Base-by-base conservation (phyloP, 2,797 vertebrate species). In the Triplophysa yarkandensis region DNA sequence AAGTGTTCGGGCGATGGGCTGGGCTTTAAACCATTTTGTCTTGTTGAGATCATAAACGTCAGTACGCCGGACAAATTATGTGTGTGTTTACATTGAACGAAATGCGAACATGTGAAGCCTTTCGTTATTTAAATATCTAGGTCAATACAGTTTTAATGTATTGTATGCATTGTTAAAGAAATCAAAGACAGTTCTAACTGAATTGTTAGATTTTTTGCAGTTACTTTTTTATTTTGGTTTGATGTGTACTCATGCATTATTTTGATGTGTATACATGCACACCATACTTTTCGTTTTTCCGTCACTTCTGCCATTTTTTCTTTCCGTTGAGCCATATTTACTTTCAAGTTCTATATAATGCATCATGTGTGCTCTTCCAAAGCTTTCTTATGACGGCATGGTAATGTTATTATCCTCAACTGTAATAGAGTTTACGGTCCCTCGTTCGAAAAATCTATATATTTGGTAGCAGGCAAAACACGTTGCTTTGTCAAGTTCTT, bases 351-450 rank as follows among this genome's bases (percentile, higher is more conserved):
- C 13, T 54, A 60, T 48, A 10, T 30, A 50, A 60, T 60, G 36
- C 52, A 58, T 74, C 34, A n/a, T 63, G n/a, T 55, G 48, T 28
- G 10, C 30, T 52, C 39, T 27, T 65, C 50, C 48, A 19, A 28
- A 23, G 63, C 39, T 60, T 75, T 60, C 65, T 85, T 82, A 85
- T 69, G 81, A 86, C 91, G 86, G 86, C 87, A 90, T 91, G 86
- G 88, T 89, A 89, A 84, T 88, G 89, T 91, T 88, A 90, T 92
- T 92, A 92, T 92, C 90, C 91, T 85, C 85, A 80, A 82, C 88
- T 87, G 87, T 85, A 88, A 92, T 87, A 86, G 84, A 84, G 88
- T 90, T 87, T 90, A 88, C 86, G 88, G 88, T 81, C 85, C 84
- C 86, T 84, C 81, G 73, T 85, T 86, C 86, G 83, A 83, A 91